These are phyloP conservation scores for Agrotis exclamationis DNA, from an alignment of 2,888 invertebrate genomes.

Conservation along the genomic window DNA sequence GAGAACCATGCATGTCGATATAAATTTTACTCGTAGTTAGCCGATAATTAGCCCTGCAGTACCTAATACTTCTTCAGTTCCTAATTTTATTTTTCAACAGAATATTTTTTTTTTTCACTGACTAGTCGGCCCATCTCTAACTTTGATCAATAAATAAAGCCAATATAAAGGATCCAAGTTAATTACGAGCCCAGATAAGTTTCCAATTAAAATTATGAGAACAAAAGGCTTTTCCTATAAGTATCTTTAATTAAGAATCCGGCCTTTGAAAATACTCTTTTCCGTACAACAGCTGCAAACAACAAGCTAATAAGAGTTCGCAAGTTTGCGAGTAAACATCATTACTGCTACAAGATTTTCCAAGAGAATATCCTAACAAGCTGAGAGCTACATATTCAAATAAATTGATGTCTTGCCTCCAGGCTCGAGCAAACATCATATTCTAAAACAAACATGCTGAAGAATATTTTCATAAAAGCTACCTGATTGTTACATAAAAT, in stretches of 20 bases:
- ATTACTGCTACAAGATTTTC: slow-evolving; percentile 39
- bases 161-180: not conserved
- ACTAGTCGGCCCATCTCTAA: too few relatives aligned
- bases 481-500: slow-evolving; percentile 4
- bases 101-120: too few relatives aligned
- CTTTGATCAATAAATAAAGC: not conserved
- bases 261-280: not conserved
- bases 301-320: slow-evolving; percentile 18
- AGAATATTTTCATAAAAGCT: slow-evolving; percentile 10
- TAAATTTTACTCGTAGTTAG: too few relatives aligned
- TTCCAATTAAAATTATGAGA: slow-evolving; percentile 11
- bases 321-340: slow-evolving; percentile 22
- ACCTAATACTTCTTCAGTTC: too few relatives aligned
- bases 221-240: slow-evolving; percentile 16
- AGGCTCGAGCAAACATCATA: not conserved
- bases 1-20: not conserved
- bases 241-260: not conserved
- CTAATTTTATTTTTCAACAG: too few relatives aligned
- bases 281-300: slow-evolving; percentile 6
- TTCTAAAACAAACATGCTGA: not conserved
- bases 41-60: too few relatives aligned
- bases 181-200: slow-evolving; percentile 6
- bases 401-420: slow-evolving; percentile 1
- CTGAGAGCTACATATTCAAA: slow-evolving; percentile 9
- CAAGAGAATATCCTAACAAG: slow-evolving; percentile 25